Base-by-base conservation (phyloP, 2,797 vertebrate genomes). In the Gastrophryne carolinensis region DNA sequence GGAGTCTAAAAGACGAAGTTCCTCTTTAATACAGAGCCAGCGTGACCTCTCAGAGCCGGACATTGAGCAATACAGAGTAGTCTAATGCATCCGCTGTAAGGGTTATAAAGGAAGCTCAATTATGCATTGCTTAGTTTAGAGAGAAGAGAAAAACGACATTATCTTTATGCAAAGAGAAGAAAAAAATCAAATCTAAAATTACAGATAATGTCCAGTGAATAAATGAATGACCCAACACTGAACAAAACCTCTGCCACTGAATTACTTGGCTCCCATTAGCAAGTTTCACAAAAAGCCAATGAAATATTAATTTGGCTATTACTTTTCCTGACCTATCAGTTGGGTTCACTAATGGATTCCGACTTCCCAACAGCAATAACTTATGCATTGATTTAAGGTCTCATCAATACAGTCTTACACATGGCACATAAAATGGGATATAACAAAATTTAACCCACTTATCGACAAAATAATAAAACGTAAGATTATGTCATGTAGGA, bases 251-350 rank as follows among this genome's bases (percentile, higher is more conserved):
- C 84, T 80, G 65, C 57, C 63, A 86, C 84, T 83, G 84, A 84
- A 87, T 89, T 84, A 80, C 90, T 88, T 87, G 82, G 79, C 82
- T 90, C 85, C 87, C 89, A 93, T 94, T 94, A 94, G 92, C 86
- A 89, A 83, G 87, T 91, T 92, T 92, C 81, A 90, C 89, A 91
- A 92, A 91, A 94, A 86, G 88, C 91, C 94, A 91, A 94, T 96
- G 92, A 96, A 98, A 94, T 94, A 96, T 97, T 96, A 94, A 96
- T 94, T 90, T 87, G 84, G 86, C 91, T 94, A 92, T 96, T 96
- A 92, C 91, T 95, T 95, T 94, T 91, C 90, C 88, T 93, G 93
- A 94, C 94, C 94, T 93, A 88, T 89, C 91, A 89, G 91, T 90
- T 88, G 91, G 91, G 91, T 87, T 95, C 92, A 89, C 92, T 95